These are phyloP conservation scores for Drosophila takahashii DNA, from an alignment of 1,140 invertebrate genomes.

Conservation along the genomic window DNA sequence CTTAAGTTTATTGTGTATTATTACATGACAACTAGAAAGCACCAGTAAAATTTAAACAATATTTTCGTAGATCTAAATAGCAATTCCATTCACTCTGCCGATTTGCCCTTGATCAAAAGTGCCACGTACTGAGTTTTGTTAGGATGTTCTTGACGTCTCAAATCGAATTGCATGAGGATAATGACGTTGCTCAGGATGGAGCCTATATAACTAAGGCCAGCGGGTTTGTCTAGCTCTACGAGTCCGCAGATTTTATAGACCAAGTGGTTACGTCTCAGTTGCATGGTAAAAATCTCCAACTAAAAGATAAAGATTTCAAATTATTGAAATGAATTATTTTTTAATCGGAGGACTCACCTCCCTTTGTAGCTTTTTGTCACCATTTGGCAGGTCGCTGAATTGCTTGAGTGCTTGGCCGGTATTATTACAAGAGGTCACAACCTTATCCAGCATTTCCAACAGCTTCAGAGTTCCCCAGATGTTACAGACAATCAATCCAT, in stretches of 20 bases:
- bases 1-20: too few relatives aligned
- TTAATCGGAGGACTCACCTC: conserved; percentile 23
- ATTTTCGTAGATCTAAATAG: background rate
- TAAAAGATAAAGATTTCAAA: background rate
- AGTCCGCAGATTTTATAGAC: conserved; percentile 48
- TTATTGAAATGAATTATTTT: too few relatives aligned
- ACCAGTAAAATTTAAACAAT: background rate
- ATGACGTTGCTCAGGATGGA: conserved; percentile 52
- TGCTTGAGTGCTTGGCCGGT: conserved; percentile 22
- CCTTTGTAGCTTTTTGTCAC: conserved; percentile 2
- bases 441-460: conserved; percentile 52
- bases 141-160: conserved; percentile 2
- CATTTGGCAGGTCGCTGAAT: conserved; percentile 37
- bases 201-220: conserved; percentile 43
- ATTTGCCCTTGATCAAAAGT: conserved; percentile 3
- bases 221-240: conserved; percentile 50
- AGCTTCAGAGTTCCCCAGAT: conserved; percentile 9
- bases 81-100: background rate
- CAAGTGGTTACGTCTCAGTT: conserved; percentile 38
- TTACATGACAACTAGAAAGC: background rate
- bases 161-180: conserved; percentile 70
- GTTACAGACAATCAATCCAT: conserved; percentile 28
- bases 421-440: conserved; percentile 50
- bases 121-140: background rate
- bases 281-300: conserved; percentile 52